A percentile compares a stretch with the other conserved stretches of the same genome.
phyloP scores from a whole-genome alignment of 2,888 invertebrate species.

The Oscheius onirici region DNA sequence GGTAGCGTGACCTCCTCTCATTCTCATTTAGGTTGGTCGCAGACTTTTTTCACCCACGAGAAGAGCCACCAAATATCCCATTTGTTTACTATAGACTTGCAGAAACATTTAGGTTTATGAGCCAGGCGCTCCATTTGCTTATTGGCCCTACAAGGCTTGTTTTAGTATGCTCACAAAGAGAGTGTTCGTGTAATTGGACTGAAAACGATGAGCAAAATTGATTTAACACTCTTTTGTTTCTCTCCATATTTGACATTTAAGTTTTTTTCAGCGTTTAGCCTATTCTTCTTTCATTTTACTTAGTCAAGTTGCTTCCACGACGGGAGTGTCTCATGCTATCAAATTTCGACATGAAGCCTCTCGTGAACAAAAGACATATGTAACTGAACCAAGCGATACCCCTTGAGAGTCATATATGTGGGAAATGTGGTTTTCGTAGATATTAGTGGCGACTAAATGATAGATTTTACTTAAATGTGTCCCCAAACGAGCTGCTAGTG shows the following conservation, averaged over 20 bases:
- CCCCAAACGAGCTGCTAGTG: slow-evolving; percentile 22
- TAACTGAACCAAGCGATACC: no score
- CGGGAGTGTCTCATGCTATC: slow-evolving; percentile 1
- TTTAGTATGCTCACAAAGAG: neutral
- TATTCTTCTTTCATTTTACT: neutral
- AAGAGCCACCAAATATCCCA: neutral
- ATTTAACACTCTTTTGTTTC: slow-evolving; percentile 10
- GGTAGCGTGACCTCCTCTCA: slow-evolving; percentile 6
- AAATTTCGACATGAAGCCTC: slow-evolving; percentile 7
- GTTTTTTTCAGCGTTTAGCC: neutral
- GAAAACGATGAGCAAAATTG: slow-evolving; percentile 14
- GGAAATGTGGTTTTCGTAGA: no score
- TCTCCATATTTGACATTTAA: neutral
- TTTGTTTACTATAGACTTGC: no score
- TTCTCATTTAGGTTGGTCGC: slow-evolving; percentile 5
- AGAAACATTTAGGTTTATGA: slow-evolving; percentile 10
- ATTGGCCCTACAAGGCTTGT: neutral
- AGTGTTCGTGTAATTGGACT: slow-evolving; percentile 3
- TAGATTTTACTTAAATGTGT: slow-evolving; percentile 18
- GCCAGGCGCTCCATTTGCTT: slow-evolving; percentile 4
- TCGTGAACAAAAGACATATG: no score
- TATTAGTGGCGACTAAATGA: neutral
- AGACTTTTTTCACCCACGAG: neutral
- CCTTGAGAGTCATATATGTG: no score
- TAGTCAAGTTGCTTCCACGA: neutral